Percentiles rank a stretch among this genome's conserved stretches.
Conservation (phyloP, 1,140 invertebrate species). For the Maconellicoccus hirsutus region DNA sequence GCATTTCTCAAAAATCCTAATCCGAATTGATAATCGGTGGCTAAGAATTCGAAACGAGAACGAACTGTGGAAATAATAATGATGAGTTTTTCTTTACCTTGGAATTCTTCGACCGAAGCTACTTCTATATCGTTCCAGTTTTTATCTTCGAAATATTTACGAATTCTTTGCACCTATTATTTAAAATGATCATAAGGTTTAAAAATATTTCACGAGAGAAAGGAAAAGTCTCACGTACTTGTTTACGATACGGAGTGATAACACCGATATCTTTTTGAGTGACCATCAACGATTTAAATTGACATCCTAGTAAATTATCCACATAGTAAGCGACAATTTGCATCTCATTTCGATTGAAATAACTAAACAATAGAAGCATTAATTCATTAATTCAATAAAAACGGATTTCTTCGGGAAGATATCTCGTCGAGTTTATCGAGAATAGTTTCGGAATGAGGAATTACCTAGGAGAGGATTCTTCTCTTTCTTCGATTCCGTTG, state of each 20-base stretch:
- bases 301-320: background rate
- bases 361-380: background rate
- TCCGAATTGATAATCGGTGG: constrained; percentile 43
- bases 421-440: too few species aligned
- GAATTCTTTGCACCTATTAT: background rate
- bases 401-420: too few species aligned
- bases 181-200: background rate
- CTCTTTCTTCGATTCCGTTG: constrained; percentile 57
- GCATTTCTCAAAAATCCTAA: constrained; percentile 51
- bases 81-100: constrained; percentile 77
- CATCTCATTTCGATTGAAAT: constrained; percentile 6
- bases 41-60: constrained; percentile 16
- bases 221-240: background rate
- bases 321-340: background rate
- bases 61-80: constrained; percentile 81
- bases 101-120: constrained; percentile 91
- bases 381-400: too few species aligned
- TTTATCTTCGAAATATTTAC: background rate
- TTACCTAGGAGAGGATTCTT: constrained; percentile 54
- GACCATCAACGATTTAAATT: background rate
- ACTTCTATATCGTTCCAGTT: constrained; percentile 45
- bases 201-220: too few species aligned
- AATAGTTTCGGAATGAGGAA: too few species aligned
- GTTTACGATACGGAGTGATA: constrained; percentile 8
- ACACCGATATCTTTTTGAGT: background rate